Base-by-base conservation (phyloP, 2,113 vertebrate species). In the Benitochromis conjunctus region DNA sequence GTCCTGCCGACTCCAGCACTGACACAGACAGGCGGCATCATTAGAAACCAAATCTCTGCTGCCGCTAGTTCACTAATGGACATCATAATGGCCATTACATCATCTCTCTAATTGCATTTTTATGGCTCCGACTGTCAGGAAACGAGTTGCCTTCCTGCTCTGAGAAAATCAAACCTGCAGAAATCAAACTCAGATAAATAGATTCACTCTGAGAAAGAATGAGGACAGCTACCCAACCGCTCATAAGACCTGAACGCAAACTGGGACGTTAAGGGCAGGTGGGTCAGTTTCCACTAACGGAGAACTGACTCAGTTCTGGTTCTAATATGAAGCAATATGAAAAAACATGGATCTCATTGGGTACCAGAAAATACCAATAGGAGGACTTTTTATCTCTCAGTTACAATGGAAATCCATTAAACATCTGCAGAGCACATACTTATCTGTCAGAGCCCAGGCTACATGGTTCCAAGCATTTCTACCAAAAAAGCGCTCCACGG, bases 1-100 rank as follows among this genome's bases (percentile, higher is more conserved):
- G 99, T 99, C 76, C 99, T 93, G 3, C 99, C 99, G 8, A 99
- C 98, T 1, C 99, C 99, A 1, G 98, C 98, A 1, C 99, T 99
- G 95, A 88, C 54, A 84, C 38, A 71, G 5, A 74, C 19, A 36
- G 14, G 55, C 11, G 5, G n/a, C 34, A 41, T 51, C 26, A 19
- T 76, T 31, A 76, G 26, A 76, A 76, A 76, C 26, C 3, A 19
- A 76, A 51, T 76, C 6, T 2, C 18, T 36, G 9, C 55, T 18
- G 31, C 46, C 9, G 41, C 43, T 74, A 74, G 69, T 51, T 34
- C 53, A 26, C 31, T 79, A 43, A 82, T 14, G 69, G 38, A 55
- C 58, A n/a, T n/a, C 41, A 56, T 80, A 51, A 76, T 60, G 76
- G 26, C 43, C 43, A 76, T 76, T 51, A 83, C 62, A 46, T 88